Percentiles rank a stretch among this genome's conserved stretches.
phyloP scores from a whole-genome alignment of 92 coral and sea anemone genomes.

The Phenganax subtilis region DNA sequence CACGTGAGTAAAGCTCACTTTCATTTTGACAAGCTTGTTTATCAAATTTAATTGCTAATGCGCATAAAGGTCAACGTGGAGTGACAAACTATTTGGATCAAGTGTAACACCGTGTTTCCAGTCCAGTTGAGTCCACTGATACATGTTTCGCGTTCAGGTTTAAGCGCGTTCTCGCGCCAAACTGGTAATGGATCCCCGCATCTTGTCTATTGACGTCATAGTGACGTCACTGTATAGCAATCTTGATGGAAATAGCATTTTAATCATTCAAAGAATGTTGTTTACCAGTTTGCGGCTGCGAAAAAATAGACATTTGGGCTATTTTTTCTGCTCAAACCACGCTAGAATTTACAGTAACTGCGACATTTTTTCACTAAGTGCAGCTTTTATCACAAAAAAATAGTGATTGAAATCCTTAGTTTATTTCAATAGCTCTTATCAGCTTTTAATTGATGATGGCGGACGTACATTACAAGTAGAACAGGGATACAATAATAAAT shows the following conservation, averaged over 20 bases:
- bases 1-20: too few species aligned
- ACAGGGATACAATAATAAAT: conserved; percentile 13
- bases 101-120: background rate
- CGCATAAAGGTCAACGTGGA: too few species aligned
- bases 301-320: background rate
- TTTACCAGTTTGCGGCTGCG: background rate
- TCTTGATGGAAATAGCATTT: conserved; percentile 23
- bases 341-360: background rate
- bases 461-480: conserved; percentile 1
- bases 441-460: background rate
- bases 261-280: conserved; percentile 18
- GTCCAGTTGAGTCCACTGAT: background rate
- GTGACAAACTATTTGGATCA: too few species aligned
- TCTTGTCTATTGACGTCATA: conserved; percentile 21
- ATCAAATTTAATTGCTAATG: too few species aligned
- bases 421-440: background rate
- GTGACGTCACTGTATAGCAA: conserved; percentile 21
- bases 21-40: too few species aligned
- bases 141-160: background rate
- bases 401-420: background rate
- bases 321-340: background rate
- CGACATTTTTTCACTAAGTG: background rate
- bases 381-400: background rate
- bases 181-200: conserved; percentile 16
- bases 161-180: background rate